Evolutionary conservation across 2,797 vertebrate genomes (phyloP), one percentile per base, ranked within the genome.

Genomic region (Garrulus glandarius): DNA sequence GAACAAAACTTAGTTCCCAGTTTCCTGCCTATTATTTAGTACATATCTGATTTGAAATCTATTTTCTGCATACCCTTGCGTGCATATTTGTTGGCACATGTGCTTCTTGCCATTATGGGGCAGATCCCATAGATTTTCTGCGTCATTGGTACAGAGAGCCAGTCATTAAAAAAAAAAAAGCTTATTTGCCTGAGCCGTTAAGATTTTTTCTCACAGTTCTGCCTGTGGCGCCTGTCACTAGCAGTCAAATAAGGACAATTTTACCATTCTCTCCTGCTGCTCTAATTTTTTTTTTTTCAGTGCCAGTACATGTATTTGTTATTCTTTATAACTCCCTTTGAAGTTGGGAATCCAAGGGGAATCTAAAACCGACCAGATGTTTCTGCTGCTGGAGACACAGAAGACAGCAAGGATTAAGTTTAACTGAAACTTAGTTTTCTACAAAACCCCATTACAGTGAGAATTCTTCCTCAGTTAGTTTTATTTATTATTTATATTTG

Each of bases 231-330:
- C 96, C 97, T 98, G 98, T 98, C 98, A 98, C 97, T 97, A 97
- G 97, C 98, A 98, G 98, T 98, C 98, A 98, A 97, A 97, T 98
- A 97, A 98, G 98, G 98, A 98, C 98, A 98, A 95, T 98, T 98
- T 98, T 98, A 97, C 98, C 97, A 98, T 98, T 98, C 97, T 97
- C 95, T 98, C 97, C 97, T 97, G 98, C 98, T 98, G 98, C 95
- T 98, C 97, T 97, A 93, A 91, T 98, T 97, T 98, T 98, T 97
- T 96, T 39, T 96, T 97, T 98, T 97, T 96, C 92, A 96, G 95
- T 98, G 97, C 98, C 94, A 96, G 97, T 98, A 97, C 98, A 98
- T 98, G 97, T 98, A 98, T 98, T 98, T 98, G 98, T 98, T 98
- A 98, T 98, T 98, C 98, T 98, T 98, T 98, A 96, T 98, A 98